These are phyloP conservation scores for Nyctalus aviator DNA, from an alignment of 2,797 vertebrate species.

Conservation along the genomic window DNA sequence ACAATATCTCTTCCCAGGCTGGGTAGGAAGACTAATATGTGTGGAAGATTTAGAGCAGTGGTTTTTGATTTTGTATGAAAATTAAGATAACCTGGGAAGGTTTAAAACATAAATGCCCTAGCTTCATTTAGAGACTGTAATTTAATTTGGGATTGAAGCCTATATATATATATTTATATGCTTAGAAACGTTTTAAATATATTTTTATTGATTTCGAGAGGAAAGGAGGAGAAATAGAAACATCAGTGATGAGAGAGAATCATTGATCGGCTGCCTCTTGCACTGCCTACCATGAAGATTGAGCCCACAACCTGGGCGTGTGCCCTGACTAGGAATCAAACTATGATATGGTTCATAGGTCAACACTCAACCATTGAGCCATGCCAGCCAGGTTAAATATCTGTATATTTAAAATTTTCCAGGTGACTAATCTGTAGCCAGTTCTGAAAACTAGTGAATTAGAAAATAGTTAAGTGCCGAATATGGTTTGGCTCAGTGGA, in stretches of 20 bases:
- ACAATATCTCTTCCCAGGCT: not conserved
- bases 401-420: slow-evolving; percentile 8
- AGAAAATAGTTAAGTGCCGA: slow-evolving; percentile 25
- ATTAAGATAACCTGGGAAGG: not conserved
- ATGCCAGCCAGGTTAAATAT: not conserved
- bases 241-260: too few relatives aligned
- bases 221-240: too few relatives aligned
- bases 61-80: slow-evolving; percentile 15
- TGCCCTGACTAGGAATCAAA: too few relatives aligned
- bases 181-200: too few relatives aligned
- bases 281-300: too few relatives aligned
- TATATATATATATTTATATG: too few relatives aligned
- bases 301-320: too few relatives aligned
- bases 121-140: slow-evolving; percentile 8
- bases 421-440: slow-evolving; percentile 26
- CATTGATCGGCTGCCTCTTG: too few relatives aligned
- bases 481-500: too few relatives aligned
- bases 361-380: too few relatives aligned
- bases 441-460: slow-evolving; percentile 48
- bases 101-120: not conserved
- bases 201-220: too few relatives aligned
- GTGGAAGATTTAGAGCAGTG: slow-evolving; percentile 9
- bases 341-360: too few relatives aligned
- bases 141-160: slow-evolving; percentile 39
- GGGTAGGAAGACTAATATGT: not conserved